phyloP scores from a whole-genome alignment of 2,888 invertebrate species.

The Epinotia ramella region DNA sequence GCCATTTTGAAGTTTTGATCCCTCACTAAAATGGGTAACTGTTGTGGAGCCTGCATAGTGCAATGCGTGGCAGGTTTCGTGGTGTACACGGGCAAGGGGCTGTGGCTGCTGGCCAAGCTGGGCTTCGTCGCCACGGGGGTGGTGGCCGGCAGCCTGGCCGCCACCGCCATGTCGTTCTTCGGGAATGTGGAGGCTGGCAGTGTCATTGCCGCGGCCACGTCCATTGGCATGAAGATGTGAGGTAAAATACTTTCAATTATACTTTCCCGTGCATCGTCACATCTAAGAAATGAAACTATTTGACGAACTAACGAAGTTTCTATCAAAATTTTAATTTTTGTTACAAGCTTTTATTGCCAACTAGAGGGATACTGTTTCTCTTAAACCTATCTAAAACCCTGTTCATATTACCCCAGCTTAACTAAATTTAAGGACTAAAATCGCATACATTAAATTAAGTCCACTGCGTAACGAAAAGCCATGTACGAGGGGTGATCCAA shows the following conservation, averaged over 20 bases:
- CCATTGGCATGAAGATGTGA: conserved; percentile 16
- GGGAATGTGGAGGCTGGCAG: conserved; percentile 15
- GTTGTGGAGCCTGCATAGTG: conserved; percentile 11
- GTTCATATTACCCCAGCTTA: no score
- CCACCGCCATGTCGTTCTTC: conserved; percentile 12
- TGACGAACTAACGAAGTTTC: no score
- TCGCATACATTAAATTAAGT: no score
- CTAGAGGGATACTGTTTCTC: no score
- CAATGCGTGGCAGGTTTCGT: conserved; percentile 12
- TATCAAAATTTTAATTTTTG: no score
- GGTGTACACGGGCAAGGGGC: conserved; percentile 11
- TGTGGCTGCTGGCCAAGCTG: conserved; percentile 14
- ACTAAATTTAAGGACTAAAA: no score
- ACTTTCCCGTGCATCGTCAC: no score
- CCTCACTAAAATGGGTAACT: conserved; percentile 9
- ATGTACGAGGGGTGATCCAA: no score
- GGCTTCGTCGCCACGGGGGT: conserved; percentile 13
- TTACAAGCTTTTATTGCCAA: no score
- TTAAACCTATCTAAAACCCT: no score
- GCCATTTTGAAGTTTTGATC: background rate
- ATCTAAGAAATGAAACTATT: no score
- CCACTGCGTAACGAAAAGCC: no score
- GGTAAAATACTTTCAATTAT: background rate
- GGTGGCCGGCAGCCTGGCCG: conserved; percentile 8
- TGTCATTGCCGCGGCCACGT: conserved; percentile 10